A percentile compares a stretch with the other conserved stretches of the same genome.
These are phyloP conservation scores for Galleria mellonella DNA, from an alignment of 1,140 invertebrate genomes.

Conservation along the genomic window DNA sequence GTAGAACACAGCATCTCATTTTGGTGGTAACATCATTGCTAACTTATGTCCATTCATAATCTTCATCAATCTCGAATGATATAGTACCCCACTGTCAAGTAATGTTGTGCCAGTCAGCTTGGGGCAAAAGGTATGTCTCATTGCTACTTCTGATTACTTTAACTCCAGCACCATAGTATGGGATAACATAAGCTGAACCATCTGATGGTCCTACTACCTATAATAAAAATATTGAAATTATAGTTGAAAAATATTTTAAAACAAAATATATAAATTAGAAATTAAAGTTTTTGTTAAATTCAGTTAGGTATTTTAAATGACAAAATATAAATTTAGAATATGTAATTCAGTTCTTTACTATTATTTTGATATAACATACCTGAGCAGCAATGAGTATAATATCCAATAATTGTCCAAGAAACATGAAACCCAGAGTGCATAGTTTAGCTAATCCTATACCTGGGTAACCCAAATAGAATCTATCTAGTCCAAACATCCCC, in stretches of 20 bases:
- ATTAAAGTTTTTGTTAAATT: no score
- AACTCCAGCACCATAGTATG: constrained; percentile 93
- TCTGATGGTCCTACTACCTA: constrained; percentile 95
- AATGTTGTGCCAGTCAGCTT: constrained; percentile 84
- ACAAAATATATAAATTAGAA: no score
- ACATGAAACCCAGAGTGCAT: constrained; percentile 96
- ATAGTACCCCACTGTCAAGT: constrained; percentile 69
- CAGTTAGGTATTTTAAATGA: no score
- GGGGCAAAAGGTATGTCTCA: constrained; percentile 87
- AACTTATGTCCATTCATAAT: constrained; percentile 66
- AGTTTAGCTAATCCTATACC: constrained; percentile 95
- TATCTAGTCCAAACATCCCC: constrained; percentile 97
- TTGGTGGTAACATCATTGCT: constrained; percentile 6
- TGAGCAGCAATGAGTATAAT: constrained; percentile 95
- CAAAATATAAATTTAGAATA: neutral
- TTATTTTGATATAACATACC: constrained; percentile 26
- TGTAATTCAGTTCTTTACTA: neutral
- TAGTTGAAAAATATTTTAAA: neutral
- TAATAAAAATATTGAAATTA: neutral
- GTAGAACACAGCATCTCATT: constrained; percentile 9
- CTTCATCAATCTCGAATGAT: constrained; percentile 58
- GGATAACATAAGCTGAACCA: constrained; percentile 96
- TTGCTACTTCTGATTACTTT: constrained; percentile 89
- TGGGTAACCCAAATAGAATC: constrained; percentile 97
- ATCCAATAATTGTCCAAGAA: constrained; percentile 96